phyloP scores from a whole-genome alignment of 2,888 invertebrate genomes.

The Hecatera dysodea region DNA sequence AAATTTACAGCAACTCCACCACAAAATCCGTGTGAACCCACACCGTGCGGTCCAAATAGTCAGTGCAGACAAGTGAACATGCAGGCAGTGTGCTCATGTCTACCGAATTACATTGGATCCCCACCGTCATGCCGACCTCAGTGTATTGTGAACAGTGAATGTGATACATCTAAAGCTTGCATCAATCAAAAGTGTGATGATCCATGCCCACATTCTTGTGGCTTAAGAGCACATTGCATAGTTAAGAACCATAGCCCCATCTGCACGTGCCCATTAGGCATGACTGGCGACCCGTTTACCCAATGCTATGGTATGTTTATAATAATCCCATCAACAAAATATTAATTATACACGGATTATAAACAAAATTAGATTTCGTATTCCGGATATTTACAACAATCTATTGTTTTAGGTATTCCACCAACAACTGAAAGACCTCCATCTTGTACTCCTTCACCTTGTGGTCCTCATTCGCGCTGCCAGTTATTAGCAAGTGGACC shows the following conservation, averaged over 20 bases:
- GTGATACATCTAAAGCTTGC: slow-evolving; percentile 95
- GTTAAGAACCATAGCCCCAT: slow-evolving; percentile 96
- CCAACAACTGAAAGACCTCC: slow-evolving; percentile 92
- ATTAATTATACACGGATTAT: neutral
- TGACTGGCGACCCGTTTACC: slow-evolving; percentile 96
- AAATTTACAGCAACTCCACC: slow-evolving; percentile 81
- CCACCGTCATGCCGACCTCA: slow-evolving; percentile 96
- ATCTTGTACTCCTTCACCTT: slow-evolving; percentile 95
- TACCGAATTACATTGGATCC: slow-evolving; percentile 94
- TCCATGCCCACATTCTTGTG: slow-evolving; percentile 97
- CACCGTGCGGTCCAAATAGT: slow-evolving; percentile 97
- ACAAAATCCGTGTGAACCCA: slow-evolving; percentile 94
- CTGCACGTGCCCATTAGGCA: slow-evolving; percentile 96
- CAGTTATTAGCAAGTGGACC: slow-evolving; percentile 93
- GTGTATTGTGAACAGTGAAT: slow-evolving; percentile 97
- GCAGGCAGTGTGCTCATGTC: slow-evolving; percentile 96
- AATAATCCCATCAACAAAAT: neutral
- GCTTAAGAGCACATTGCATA: slow-evolving; percentile 95
- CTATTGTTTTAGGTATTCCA: slow-evolving; percentile 75
- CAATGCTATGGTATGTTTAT: slow-evolving; percentile 93
- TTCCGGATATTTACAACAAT: slow-evolving; percentile 13
- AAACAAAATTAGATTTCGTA: neutral
- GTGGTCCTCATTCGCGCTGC: slow-evolving; percentile 96
- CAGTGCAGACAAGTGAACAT: slow-evolving; percentile 95
- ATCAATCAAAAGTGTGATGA: slow-evolving; percentile 96